Evolutionary conservation across 30 jellyfish, hydroid and myxozoan genomes (phyloP).

Genomic region (Chrysaora quinquecirrha): DNA sequence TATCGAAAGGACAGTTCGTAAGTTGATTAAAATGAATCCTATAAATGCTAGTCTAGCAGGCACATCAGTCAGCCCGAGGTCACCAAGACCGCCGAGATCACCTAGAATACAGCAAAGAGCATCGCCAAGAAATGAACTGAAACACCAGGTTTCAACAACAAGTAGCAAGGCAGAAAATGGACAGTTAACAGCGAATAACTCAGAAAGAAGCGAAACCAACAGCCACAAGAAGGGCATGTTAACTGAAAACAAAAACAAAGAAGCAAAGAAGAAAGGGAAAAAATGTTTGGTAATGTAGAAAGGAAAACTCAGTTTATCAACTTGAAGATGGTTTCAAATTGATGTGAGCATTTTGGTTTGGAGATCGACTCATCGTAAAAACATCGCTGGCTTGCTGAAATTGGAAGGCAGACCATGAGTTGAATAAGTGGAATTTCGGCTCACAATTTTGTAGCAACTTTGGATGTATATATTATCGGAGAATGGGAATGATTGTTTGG

Average conservation of each 20-base stretch:
- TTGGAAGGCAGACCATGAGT: too few relatives aligned
- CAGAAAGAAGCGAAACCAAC: constrained; percentile 3
- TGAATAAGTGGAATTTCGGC: too few relatives aligned
- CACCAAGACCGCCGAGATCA: constrained; percentile 60
- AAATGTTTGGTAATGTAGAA: neutral
- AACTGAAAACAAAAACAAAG: neutral
- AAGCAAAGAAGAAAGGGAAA: neutral
- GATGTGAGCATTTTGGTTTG: too few relatives aligned
- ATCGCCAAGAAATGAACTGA: constrained; percentile 40
- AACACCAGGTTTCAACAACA: constrained; percentile 10
- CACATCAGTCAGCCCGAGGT: constrained; percentile 57
- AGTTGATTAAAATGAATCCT: constrained; percentile 53
- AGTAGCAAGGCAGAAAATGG: constrained; percentile 66
- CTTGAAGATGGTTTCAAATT: too few relatives aligned
- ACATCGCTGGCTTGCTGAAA: too few relatives aligned
- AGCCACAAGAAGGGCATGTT: neutral
- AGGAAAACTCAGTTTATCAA: too few relatives aligned
- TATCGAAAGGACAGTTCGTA: too few relatives aligned
- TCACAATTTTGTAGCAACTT: too few relatives aligned
- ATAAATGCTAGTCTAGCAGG: constrained; percentile 68
- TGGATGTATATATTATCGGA: too few relatives aligned
- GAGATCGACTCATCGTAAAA: neutral
- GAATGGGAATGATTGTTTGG: too few relatives aligned
- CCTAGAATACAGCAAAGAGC: constrained; percentile 51
- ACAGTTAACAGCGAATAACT: constrained; percentile 39